A percentile compares a stretch with the other conserved stretches of the same genome.
phyloP scores from a whole-genome alignment of 2,888 invertebrate species.

The Bombyx huttoni region DNA sequence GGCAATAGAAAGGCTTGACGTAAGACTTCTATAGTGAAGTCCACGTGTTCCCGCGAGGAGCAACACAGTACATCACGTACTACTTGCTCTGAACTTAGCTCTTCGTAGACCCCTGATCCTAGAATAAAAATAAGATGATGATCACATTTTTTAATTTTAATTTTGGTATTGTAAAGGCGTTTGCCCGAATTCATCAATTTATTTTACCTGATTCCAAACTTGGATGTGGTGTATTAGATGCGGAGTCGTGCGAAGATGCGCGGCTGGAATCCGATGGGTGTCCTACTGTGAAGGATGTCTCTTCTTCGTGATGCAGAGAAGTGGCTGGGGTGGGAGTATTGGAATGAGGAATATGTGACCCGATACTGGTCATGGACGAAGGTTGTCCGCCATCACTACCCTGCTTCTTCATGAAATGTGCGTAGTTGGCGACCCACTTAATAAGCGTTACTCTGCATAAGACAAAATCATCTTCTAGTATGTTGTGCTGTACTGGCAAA shows the following conservation, averaged over 20 bases:
- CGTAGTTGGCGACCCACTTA: conserved; percentile 90
- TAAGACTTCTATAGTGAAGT: conserved; percentile 94
- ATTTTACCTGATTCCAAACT: conserved; percentile 74
- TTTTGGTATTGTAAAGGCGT: too few species aligned
- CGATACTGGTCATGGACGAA: conserved; percentile 58
- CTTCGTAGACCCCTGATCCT: conserved; percentile 44
- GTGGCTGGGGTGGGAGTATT: conserved; percentile 50
- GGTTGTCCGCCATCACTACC: conserved; percentile 62
- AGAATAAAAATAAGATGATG: neutral
- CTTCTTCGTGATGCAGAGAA: conserved; percentile 57
- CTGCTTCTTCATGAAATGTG: conserved; percentile 80
- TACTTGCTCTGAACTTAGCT: conserved; percentile 73
- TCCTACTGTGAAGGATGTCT: conserved; percentile 59
- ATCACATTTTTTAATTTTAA: too few species aligned
- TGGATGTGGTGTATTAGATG: conserved; percentile 69
- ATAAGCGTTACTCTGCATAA: conserved; percentile 87
- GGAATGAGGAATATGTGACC: conserved; percentile 51
- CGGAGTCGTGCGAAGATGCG: conserved; percentile 65
- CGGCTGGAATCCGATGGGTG: conserved; percentile 64
- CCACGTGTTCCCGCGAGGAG: conserved; percentile 88
- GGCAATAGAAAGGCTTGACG: conserved; percentile 93
- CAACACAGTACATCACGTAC: conserved; percentile 92
- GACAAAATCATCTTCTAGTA: conserved; percentile 77
- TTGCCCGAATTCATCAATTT: neutral
- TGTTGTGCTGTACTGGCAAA: conserved; percentile 81